Base-by-base conservation (phyloP, 2,113 vertebrate species). In the Anser brachyrhynchus region DNA sequence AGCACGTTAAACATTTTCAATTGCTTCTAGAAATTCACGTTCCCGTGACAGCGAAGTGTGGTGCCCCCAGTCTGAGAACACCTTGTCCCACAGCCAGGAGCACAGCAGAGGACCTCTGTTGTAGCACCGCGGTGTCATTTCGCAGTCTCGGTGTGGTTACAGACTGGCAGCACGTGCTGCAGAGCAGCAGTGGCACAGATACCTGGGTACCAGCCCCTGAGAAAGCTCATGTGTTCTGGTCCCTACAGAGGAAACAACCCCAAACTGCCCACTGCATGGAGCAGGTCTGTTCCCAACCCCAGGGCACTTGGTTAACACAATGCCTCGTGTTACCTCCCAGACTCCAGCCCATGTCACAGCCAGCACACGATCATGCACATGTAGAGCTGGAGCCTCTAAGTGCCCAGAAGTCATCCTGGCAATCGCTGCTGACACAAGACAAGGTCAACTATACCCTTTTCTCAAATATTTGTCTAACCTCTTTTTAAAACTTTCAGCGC, bases 241-340 rank as follows among this genome's bases (percentile, higher is more conserved):
- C 39, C 52, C 57, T 61, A 16, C 5, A 23, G 52, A 57, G 35
- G 44, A 52, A 76, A 23, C 1, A 7, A 41, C 16, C 12, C 44
- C 26, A 59, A 77, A 4, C 14, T 23, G 54, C 1, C 12, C 44
- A 16, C 0, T 12, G 28, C 72, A 22, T 2, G 7, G 6, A 89
- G 46, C 8, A 19, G 8, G 21, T 55, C 39, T 33, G 10, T 19
- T 71, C 16, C 61, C 55, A 84, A 33, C 3, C 8, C 19, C 3
- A 3, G 3, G 14, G 18, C 61, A 35, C 26, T 54, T 3, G 0
- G 46, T 49, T 21, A 49, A 49, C 46, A 21, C 46, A 31, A 37
- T 4, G 9, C 57, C 62, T 9, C 3, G 2, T 2, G 13, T n/a
- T 11, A 23, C 9, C 61, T 33, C 55, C n/a, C 9, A 0, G 28